A percentile compares a stretch with the other conserved stretches of the same genome.
These are phyloP conservation scores for Caenorhabditis sinica DNA, from an alignment of 2,888 invertebrate species.

Conservation along the genomic window DNA sequence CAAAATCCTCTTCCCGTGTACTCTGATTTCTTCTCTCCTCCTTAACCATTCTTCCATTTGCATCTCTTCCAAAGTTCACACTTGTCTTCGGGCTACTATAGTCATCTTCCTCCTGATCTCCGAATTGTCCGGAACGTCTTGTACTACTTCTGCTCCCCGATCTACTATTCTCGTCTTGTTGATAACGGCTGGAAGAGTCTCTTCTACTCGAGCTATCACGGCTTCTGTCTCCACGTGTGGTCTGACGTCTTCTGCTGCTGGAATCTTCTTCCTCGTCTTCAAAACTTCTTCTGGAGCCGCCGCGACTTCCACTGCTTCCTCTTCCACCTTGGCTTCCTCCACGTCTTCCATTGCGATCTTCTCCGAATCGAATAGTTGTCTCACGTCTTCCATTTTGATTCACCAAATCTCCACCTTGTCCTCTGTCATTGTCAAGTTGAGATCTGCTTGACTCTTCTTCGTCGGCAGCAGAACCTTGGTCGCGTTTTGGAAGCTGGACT, in stretches of 20 bases:
- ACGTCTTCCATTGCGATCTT: background rate
- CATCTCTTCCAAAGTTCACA: constrained; percentile 29
- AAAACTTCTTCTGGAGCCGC: background rate
- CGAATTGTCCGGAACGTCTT: background rate
- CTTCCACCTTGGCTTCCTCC: background rate
- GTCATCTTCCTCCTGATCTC: constrained; percentile 8
- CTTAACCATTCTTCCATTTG: constrained; percentile 29
- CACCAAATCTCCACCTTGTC: background rate
- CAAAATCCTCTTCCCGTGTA: constrained; percentile 25
- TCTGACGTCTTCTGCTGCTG: constrained; percentile 1
- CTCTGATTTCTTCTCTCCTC: constrained; percentile 18
- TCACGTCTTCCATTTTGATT: background rate
- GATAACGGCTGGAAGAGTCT: background rate
- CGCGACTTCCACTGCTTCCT: background rate
- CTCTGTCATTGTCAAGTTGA: background rate
- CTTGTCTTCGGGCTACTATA: background rate
- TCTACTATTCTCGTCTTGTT: background rate
- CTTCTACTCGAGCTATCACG: background rate
- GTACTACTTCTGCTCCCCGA: no score
- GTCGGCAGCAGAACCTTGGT: background rate
- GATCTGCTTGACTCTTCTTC: background rate
- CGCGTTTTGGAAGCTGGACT: no score
- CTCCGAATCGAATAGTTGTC: background rate
- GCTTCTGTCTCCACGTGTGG: background rate
- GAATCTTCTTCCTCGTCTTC: background rate